Evolutionary conservation across 2,797 vertebrate species (phyloP), one percentile per base, ranked within the genome.

Genomic region (Lepilemur septentrionalis): DNA sequence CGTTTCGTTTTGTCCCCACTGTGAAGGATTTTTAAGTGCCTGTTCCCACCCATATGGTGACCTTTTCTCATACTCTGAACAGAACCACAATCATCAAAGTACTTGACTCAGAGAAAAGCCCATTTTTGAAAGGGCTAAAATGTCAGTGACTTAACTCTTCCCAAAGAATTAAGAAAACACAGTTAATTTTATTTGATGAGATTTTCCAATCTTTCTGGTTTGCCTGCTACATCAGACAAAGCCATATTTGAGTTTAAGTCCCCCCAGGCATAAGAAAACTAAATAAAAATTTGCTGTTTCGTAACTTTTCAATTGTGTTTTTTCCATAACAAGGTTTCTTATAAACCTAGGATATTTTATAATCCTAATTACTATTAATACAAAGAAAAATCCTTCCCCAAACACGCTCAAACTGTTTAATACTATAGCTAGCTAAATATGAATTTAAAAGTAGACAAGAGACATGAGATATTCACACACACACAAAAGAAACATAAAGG

Each of bases 361-460:
- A 76, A 70, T 78, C 15, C 18, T 25, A 78, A 70, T 75, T 78
- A 63, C 46, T 59, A 59, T 28, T 59, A 59, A 59, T 57, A 10
- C 13, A 76, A 87, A 94, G 73, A 59, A 89, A 95, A 87, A 38
- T n/a, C 5, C n/a, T 35, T 25, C 5, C 6, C 3, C 4, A 1
- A 0, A 78, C 20, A 55, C n/a, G 75, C 25, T 57, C 65, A 93
- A 59, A 79, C n/a, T 46, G 0, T 35, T 35, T 35, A 76, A 72
- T 32, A 2, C 38, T 65, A 28, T 79, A n/a, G 38, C 41, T 43
- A 69, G 18, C 30, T 70, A 65, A 83, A 70, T 93, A 52, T 65
- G 73, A 73, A 93, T 78, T 95, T 79, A 52, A 83, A 94, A 83
- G 57, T 63, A 93, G 46, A 86, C 23, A 13, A 32, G 94, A 61